Base-by-base conservation (phyloP, 1,140 invertebrate genomes). In the Leptinotarsa defecta region DNA sequence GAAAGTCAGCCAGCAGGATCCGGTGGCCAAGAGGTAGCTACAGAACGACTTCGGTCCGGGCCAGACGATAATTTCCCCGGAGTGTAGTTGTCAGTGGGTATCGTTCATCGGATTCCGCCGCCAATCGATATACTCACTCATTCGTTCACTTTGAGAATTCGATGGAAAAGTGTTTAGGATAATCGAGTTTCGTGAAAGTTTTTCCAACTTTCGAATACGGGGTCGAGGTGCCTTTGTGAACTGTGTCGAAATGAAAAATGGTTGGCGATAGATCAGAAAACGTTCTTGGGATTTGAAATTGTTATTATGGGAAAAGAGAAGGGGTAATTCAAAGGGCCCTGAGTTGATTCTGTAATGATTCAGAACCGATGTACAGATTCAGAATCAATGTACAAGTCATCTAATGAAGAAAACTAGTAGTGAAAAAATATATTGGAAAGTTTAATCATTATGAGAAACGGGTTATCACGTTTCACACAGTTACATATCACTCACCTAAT, bases 1-100 rank as follows among this genome's bases (percentile, higher is more conserved):
- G 13, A 57, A 19, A 57, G 52, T 19, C 52, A 19, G 68, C 19
- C 68, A 20, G 27, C 13, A 22, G 68, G 76, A 77, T 77, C 64
- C 76, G 74, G 76, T 48, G 71, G 74, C 52, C 52, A 57, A 15
- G 15, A 19, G 52, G 15, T 17, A 19, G 15, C 52, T 57, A 17
- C 4, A 57, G 52, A 57, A 57, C 52, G 52, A 57, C 52, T 57
- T 57, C 74, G 69, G 71, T 68, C 78, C 76, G 75, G 78, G 72
- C 75, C 75, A 71, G 48, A 34, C 22, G 71, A 74, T 77, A 77
- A 79, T 79, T 79, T 79, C 78, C 78, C 78, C 74, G 74, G 78
- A 79, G 78, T 79, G 74, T 70, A 71, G 76, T 79, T 77, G 76
- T 79, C 78, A 77, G 74, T 76, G 71, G 74, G 76, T 76, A 79